Evolutionary conservation across 2,113 vertebrate genomes (phyloP).

Genomic region (Otocyon megalotis): DNA sequence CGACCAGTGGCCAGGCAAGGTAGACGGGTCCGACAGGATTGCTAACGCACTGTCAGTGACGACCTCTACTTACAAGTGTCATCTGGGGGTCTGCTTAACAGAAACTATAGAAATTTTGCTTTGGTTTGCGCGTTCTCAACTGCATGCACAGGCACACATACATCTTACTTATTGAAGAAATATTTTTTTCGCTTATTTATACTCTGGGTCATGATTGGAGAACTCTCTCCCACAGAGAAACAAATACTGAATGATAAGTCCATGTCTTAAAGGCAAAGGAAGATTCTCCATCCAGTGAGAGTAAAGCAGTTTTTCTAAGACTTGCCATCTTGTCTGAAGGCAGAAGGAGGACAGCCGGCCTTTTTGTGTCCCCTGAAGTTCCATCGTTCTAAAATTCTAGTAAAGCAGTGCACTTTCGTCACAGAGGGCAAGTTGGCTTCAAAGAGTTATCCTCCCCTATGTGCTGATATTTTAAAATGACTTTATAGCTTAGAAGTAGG

Average conservation of each 20-base stretch:
- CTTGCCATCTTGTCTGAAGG: background rate
- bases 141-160: background rate
- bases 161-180: background rate
- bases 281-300: background rate
- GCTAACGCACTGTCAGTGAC: no score
- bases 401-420: background rate
- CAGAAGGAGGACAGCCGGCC: background rate
- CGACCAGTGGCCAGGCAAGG: background rate
- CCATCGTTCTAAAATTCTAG: background rate
- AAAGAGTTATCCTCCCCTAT: background rate
- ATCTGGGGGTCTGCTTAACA: background rate
- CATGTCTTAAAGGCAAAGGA: conserved; percentile 10
- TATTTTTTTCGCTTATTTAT: background rate
- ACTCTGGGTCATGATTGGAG: background rate
- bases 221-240: background rate
- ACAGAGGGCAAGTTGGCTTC: background rate
- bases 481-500: background rate
- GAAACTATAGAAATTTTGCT: background rate
- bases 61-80: background rate
- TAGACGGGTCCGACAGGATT: background rate
- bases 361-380: background rate
- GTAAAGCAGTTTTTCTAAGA: background rate
- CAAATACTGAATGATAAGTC: background rate
- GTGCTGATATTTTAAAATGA: background rate
- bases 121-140: background rate